Conservation (phyloP, 2,797 vertebrate genomes). For the Coranthus polyacanthus region DNA sequence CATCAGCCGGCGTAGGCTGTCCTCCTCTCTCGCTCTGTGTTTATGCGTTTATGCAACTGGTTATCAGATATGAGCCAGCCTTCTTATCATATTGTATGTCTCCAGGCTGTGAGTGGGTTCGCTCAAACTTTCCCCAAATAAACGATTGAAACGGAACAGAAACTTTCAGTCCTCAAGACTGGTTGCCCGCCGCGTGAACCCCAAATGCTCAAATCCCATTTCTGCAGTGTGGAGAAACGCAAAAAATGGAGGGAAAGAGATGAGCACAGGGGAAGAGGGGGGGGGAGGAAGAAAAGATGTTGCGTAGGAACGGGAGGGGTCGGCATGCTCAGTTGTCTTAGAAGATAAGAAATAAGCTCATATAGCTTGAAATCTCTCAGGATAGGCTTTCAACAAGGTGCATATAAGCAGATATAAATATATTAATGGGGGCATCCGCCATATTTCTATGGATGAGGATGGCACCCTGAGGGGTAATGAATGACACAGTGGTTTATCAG, state of each 20-base stretch:
- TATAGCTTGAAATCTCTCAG: constrained; percentile 82
- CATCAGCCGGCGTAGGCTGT: constrained; percentile 61
- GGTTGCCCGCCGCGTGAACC: constrained; percentile 81
- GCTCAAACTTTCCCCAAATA: constrained; percentile 67
- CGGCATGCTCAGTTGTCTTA: constrained; percentile 68
- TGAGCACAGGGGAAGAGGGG: constrained; percentile 18
- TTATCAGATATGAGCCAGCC: constrained; percentile 71
- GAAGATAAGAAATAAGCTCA: constrained; percentile 83
- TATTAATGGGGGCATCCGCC: constrained; percentile 70
- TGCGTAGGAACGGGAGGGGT: constrained; percentile 32
- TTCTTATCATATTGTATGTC: constrained; percentile 67
- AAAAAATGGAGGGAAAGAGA: constrained; percentile 40
- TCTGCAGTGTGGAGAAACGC: constrained; percentile 63
- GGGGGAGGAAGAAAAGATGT: constrained; percentile 33
- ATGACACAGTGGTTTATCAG: constrained; percentile 67
- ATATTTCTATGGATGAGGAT: constrained; percentile 62
- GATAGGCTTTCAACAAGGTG: constrained; percentile 76
- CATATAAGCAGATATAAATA: constrained; percentile 78
- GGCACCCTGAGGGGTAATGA: constrained; percentile 65
- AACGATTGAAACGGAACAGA: constrained; percentile 64
- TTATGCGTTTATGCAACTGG: constrained; percentile 69
- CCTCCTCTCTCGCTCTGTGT: constrained; percentile 53
- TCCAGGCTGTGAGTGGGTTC: constrained; percentile 67
- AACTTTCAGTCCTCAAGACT: constrained; percentile 76
- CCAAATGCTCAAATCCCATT: constrained; percentile 76